Percentiles rank a stretch among this genome's conserved stretches.
These are phyloP conservation scores for Drosophila incognita DNA, from an alignment of 2,888 invertebrate genomes.

Conservation along the genomic window DNA sequence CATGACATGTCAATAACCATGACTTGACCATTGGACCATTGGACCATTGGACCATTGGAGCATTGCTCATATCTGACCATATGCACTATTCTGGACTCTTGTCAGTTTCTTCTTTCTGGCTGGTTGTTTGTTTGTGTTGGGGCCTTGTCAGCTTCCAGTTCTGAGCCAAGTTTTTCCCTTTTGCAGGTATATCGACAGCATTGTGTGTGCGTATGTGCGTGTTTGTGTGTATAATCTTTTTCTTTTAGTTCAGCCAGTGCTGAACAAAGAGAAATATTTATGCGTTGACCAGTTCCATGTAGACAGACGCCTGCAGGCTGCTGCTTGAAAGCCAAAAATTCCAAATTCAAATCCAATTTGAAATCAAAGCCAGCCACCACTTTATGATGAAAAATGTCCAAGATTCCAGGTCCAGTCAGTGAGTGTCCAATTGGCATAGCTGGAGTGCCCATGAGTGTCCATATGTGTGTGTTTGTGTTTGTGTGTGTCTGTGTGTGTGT, in stretches of 20 bases:
- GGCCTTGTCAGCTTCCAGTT: slow-evolving; percentile 17
- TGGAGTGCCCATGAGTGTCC: slow-evolving; percentile 19
- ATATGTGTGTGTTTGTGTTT: slow-evolving; percentile 9
- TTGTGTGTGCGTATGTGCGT: slow-evolving; percentile 6
- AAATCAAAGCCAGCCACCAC: slow-evolving; percentile 70
- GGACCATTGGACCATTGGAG: slow-evolving; percentile 73
- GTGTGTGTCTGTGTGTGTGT: slow-evolving; percentile 21
- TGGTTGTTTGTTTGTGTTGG: slow-evolving; percentile 41
- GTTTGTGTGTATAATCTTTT: slow-evolving; percentile 25
- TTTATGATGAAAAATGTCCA: slow-evolving; percentile 79
- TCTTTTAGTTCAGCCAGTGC: slow-evolving; percentile 50
- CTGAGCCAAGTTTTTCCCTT: slow-evolving; percentile 9
- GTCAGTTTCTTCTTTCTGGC: slow-evolving; percentile 6
- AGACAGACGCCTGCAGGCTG: slow-evolving; percentile 45
- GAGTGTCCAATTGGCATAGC: slow-evolving; percentile 41
- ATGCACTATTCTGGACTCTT: background rate
- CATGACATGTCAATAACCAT: slow-evolving; percentile 81
- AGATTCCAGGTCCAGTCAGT: slow-evolving; percentile 62
- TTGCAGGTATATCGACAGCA: slow-evolving; percentile 14
- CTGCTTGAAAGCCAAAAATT: slow-evolving; percentile 71
- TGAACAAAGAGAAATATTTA: slow-evolving; percentile 79
- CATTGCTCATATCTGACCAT: slow-evolving; percentile 75
- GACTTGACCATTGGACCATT: slow-evolving; percentile 78
- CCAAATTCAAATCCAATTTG: slow-evolving; percentile 79
- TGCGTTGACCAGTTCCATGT: slow-evolving; percentile 60